Evolutionary conservation across 2,113 vertebrate genomes (phyloP).

Genomic region (Nycticebus coucang): DNA sequence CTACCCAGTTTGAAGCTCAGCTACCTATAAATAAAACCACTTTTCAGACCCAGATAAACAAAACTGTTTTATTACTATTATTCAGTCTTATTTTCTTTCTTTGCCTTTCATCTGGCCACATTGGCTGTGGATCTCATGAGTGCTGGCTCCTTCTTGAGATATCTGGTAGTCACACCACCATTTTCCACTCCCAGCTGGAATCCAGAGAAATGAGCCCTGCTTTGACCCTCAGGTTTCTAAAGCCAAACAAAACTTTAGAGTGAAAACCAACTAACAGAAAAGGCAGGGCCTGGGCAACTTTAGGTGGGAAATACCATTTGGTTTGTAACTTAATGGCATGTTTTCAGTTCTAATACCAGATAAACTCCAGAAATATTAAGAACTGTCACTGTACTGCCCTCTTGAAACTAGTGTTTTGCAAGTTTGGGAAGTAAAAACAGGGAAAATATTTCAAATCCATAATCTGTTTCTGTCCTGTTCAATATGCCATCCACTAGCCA

Average conservation of each 20-base stretch:
- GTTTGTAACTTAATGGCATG: background rate
- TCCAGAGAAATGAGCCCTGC: slow-evolving; percentile 7
- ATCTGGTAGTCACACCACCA: background rate
- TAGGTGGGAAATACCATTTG: background rate
- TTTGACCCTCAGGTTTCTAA: background rate
- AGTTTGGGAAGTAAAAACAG: background rate
- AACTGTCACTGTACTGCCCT: background rate
- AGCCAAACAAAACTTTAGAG: background rate
- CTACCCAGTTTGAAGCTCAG: background rate
- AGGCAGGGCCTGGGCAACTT: background rate
- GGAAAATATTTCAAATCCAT: background rate
- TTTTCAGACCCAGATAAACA: background rate
- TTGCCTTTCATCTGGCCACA: background rate
- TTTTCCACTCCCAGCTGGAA: slow-evolving; percentile 2
- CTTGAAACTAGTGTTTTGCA: background rate
- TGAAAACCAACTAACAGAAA: background rate
- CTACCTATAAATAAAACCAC: background rate
- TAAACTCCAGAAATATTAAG: background rate
- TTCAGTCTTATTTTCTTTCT: background rate
- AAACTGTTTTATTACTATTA: background rate
- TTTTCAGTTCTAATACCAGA: background rate
- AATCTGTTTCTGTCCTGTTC: background rate
- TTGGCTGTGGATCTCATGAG: background rate
- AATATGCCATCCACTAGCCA: background rate
- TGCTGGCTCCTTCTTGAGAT: background rate